Base-by-base conservation (phyloP, 2,888 invertebrate genomes). In the Drosophila pseudotalamancana region DNA sequence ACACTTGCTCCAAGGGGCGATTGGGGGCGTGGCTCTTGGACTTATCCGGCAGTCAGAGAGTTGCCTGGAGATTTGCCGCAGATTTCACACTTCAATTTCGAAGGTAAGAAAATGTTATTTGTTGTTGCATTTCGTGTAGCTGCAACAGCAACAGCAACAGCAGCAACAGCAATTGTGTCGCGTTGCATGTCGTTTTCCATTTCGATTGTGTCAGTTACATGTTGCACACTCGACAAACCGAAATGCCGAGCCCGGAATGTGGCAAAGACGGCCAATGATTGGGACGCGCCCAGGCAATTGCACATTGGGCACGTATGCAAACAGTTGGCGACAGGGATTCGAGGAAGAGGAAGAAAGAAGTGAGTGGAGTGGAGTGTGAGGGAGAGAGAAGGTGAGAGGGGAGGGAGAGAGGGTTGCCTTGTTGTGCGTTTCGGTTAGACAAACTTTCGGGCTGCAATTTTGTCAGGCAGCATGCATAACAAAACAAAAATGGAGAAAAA, bases 301-400 rank as follows among this genome's bases (percentile, higher is more conserved):
- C 79, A 87, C 86, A 82, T 82, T 64, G 83, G 86, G 81, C 88
- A 81, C 81, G 88, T 81, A 87, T 82, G 83, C 86, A 81, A 85
- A 79, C 77, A 76, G 80, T 56, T 59, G 63, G 66, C 18, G n/a
- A n/a, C n/a, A n/a, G n/a, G n/a, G n/a, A n/a, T n/a, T n/a, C n/a
- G n/a, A n/a, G n/a, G n/a, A n/a, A n/a, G n/a, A n/a, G n/a, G n/a
- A n/a, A n/a, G n/a, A n/a, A n/a, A n/a, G n/a, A n/a, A n/a, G n/a
- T n/a, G n/a, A n/a, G n/a, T n/a, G n/a, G n/a, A n/a, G n/a, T n/a
- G n/a, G n/a, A n/a, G n/a, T n/a, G n/a, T n/a, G n/a, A n/a, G n/a
- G n/a, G n/a, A n/a, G 14, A 51, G 25, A 21, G 51, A 31, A n/a
- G 16, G 32, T 27, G 19, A 27, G 5, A 27, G 16, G 21, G 5